Evolutionary conservation across 92 coral and sea anemone species (phyloP).

Genomic region (Umimayanthus kanabou): DNA sequence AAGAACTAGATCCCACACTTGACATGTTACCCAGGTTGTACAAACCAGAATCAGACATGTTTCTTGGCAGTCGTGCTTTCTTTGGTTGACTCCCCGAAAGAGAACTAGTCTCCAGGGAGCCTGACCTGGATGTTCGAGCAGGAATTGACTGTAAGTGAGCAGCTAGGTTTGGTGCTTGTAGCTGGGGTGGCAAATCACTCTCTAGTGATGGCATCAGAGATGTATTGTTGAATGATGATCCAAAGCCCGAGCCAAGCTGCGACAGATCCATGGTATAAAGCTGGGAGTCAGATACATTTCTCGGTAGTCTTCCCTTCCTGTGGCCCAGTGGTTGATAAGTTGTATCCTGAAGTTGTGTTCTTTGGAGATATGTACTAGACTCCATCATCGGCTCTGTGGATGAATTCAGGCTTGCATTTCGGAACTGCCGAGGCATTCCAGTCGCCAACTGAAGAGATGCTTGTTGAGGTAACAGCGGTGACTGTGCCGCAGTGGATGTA

Average conservation of each 20-base stretch:
- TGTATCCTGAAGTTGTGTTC: conserved; percentile 17
- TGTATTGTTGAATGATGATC: conserved; percentile 43
- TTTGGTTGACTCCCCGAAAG: conserved; percentile 73
- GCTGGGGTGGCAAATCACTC: conserved; percentile 82
- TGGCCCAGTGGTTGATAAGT: not conserved
- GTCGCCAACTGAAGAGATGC: conserved; percentile 5
- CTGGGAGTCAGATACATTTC: conserved; percentile 95
- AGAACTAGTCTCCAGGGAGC: conserved; percentile 46
- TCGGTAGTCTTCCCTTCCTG: conserved; percentile 73
- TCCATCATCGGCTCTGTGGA: conserved; percentile 7
- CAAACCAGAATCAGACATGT: conserved; percentile 94
- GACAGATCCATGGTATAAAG: conserved; percentile 80
- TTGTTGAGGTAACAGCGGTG: conserved; percentile 11
- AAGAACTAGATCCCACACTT: conserved; percentile 42
- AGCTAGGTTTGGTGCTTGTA: conserved; percentile 94
- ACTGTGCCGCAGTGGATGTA: conserved; percentile 13
- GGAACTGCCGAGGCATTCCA: conserved; percentile 3
- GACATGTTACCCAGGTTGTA: conserved; percentile 60
- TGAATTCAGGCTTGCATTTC: conserved; percentile 22
- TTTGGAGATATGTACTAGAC: conserved; percentile 3
- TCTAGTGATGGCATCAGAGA: conserved; percentile 69
- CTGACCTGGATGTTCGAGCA: conserved; percentile 61
- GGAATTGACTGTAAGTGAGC: conserved; percentile 90
- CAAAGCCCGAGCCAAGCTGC: conserved; percentile 59
- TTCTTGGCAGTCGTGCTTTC: conserved; percentile 85